Conservation (phyloP, 1,140 invertebrate genomes). For the Zaprionus vittiger region DNA sequence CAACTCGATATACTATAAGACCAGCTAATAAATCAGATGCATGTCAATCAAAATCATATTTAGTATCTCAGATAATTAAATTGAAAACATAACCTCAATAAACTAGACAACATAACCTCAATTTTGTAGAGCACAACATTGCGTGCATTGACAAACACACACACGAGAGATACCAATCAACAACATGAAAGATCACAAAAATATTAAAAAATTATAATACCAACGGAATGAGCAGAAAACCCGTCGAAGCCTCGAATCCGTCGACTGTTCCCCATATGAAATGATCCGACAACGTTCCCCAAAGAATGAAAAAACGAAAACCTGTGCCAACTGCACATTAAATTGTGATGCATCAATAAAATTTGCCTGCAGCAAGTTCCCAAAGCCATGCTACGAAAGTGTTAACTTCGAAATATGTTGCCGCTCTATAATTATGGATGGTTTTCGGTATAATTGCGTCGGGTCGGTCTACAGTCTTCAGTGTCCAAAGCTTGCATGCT, state of each 20-base stretch:
- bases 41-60: too few species aligned
- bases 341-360: conserved; percentile 84
- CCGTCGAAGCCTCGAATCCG: background rate
- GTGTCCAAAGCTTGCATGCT: conserved; percentile 7
- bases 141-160: conserved; percentile 72
- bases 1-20: background rate
- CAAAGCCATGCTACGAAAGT: conserved; percentile 83
- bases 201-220: conserved; percentile 78
- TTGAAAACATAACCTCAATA: conserved; percentile 10
- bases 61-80: background rate
- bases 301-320: conserved; percentile 19
- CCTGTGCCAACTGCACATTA: conserved; percentile 73
- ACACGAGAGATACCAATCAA: conserved; percentile 70
- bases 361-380: conserved; percentile 80
- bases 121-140: conserved; percentile 31
- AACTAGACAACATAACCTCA: conserved; percentile 3
- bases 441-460: conserved; percentile 78
- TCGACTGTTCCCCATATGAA: conserved; percentile 35
- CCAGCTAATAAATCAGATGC: background rate
- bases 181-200: conserved; percentile 65
- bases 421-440: conserved; percentile 84
- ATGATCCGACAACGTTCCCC: conserved; percentile 60
- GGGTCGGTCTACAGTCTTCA: conserved; percentile 6
- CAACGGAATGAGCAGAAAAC: conserved; percentile 16
- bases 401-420: conserved; percentile 83